Evolutionary conservation across 2,888 invertebrate species (phyloP).

Genomic region (Andricus curvator): DNA sequence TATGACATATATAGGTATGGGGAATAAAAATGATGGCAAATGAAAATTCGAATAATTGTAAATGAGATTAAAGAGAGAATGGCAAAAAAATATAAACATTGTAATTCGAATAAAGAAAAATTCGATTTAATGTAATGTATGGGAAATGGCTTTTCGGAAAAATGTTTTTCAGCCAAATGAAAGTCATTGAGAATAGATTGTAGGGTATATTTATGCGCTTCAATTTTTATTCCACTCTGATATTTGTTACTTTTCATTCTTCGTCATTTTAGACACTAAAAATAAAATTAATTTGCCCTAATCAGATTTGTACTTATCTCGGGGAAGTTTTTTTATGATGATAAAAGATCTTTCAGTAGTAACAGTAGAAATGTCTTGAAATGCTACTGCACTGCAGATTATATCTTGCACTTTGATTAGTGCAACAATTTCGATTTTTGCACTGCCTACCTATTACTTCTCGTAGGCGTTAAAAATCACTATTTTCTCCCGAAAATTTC

Average conservation of each 20-base stretch:
- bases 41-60: too few relatives aligned
- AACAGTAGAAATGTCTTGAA: conserved; percentile 21
- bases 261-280: background rate
- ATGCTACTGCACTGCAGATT: conserved; percentile 32
- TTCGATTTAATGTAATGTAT: too few relatives aligned
- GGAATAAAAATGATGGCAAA: too few relatives aligned
- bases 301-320: background rate
- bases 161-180: too few relatives aligned
- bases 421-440: conserved; percentile 1
- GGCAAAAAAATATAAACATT: too few relatives aligned
- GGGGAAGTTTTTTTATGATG: background rate
- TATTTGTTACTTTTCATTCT: background rate
- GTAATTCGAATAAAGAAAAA: too few relatives aligned
- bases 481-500: background rate
- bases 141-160: too few relatives aligned
- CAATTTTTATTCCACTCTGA: background rate
- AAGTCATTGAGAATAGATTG: background rate
- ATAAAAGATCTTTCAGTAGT: conserved; percentile 3
- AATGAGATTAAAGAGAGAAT: too few relatives aligned
- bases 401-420: background rate
- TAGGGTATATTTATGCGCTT: background rate
- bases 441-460: conserved; percentile 18
- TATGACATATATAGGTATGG: too few relatives aligned
- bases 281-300: background rate
- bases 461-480: conserved; percentile 15